Evolutionary conservation across 2,797 vertebrate genomes (phyloP), one percentile per base, ranked within the genome.

Genomic region (Protonibea diacanthus): DNA sequence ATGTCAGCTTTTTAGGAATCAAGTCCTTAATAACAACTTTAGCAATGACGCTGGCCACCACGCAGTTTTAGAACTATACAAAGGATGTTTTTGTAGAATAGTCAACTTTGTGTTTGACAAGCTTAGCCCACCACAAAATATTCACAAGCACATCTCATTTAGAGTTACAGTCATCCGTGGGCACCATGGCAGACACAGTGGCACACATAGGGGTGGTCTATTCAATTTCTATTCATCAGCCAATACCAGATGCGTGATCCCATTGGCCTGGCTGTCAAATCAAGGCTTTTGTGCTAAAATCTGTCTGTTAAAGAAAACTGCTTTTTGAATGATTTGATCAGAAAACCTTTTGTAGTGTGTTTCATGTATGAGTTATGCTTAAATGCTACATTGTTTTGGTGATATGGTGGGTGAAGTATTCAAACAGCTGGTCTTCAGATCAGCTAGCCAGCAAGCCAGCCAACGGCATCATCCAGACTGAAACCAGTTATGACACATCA

Each of bases 401-500:
- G 11, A 49, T 71, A 44, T 74, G 49, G 38, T 70, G 2, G 51
- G 27, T 47, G 59, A 71, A 62, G 42, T 63, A 71, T 75, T 74
- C 80, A 84, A 87, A 81, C 71, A 86, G 79, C 85, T 87, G 82
- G 75, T 62, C 67, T 67, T 25, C 49, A 79, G 74, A 90, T 88
- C 87, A 45, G 75, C 42, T 33, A 57, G 70, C 52, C 40, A 80
- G 57, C 42, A 42, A 55, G 71, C 40, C 23, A 70, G 62, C 79
- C 70, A 65, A 72, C 53, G 4, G 59, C 60, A 48, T 76, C 84
- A 77, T 84, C 68, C 5, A 77, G 71, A 87, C 76, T 45, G 58
- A 89, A 89, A 84, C 56, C 81, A 72, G 81, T 79, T 76, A 80
- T 85, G 84, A 91, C 86, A 89, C 74, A 74, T 77, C 42, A 49